Evolutionary conservation across 2,888 invertebrate species (phyloP).

Genomic region (Apamea anceps): DNA sequence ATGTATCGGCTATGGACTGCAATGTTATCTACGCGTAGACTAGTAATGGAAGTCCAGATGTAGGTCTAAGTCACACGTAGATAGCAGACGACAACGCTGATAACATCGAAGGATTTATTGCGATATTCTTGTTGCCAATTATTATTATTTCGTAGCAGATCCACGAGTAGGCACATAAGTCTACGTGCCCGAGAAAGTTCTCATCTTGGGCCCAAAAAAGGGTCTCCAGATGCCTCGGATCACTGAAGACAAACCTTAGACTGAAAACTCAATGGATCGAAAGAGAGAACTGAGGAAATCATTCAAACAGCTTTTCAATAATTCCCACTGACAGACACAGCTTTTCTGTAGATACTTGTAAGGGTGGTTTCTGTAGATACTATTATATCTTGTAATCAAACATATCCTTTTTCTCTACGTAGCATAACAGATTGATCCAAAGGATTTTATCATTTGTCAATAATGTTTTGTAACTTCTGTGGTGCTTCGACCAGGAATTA

Average conservation of each 20-base stretch:
- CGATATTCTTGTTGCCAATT: background rate
- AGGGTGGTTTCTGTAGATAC: background rate
- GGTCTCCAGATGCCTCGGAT: background rate
- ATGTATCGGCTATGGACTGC: conserved; percentile 46
- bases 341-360: background rate
- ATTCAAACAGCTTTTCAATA: background rate
- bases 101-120: conserved; percentile 1
- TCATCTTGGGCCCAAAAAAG: background rate
- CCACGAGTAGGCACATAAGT: background rate
- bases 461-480: too few relatives aligned
- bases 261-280: background rate
- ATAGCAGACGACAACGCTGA: background rate
- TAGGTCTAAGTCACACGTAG: conserved; percentile 51
- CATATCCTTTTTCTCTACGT: background rate
- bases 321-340: background rate
- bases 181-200: background rate
- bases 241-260: too few relatives aligned
- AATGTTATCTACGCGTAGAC: conserved; percentile 55
- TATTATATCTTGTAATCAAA: background rate
- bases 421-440: background rate
- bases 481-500: background rate
- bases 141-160: background rate
- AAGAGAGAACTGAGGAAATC: background rate
- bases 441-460: background rate
- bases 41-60: conserved; percentile 59